Evolutionary conservation across 35 echinoderm and acorn worm species (phyloP).

Genomic region (Chiridota heheva): DNA sequence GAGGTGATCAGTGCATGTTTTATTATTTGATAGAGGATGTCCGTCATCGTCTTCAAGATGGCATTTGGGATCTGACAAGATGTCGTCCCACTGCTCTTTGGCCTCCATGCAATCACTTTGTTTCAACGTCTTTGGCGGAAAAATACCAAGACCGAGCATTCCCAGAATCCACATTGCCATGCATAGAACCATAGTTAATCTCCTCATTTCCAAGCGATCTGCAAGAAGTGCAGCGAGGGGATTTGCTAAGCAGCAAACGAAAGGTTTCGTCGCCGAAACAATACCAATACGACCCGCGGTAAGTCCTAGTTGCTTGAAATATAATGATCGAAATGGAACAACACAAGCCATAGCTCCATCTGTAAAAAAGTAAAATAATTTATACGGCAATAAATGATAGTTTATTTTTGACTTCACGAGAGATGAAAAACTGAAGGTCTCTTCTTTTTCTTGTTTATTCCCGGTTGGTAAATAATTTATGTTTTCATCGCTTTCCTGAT

Average conservation of each 20-base stretch:
- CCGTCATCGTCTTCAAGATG: background rate
- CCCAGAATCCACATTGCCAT: conserved; percentile 43
- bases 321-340: conserved; percentile 56
- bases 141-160: conserved; percentile 48
- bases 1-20: background rate
- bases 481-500: no score
- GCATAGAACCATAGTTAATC: conserved; percentile 35
- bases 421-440: conserved; percentile 23
- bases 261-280: conserved; percentile 59
- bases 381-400: conserved; percentile 55
- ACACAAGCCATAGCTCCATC: conserved; percentile 60
- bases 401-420: conserved; percentile 65
- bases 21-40: background rate
- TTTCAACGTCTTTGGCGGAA: background rate
- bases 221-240: conserved; percentile 50
- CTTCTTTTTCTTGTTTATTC: no score
- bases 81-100: background rate
- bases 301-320: conserved; percentile 66
- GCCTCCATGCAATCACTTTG: background rate
- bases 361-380: conserved; percentile 68
- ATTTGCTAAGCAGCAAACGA: conserved; percentile 53
- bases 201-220: conserved; percentile 47
- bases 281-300: conserved; percentile 58
- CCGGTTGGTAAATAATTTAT: no score
- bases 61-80: background rate